phyloP scores from a whole-genome alignment of 2,888 invertebrate genomes.

The Heliconius aoede region DNA sequence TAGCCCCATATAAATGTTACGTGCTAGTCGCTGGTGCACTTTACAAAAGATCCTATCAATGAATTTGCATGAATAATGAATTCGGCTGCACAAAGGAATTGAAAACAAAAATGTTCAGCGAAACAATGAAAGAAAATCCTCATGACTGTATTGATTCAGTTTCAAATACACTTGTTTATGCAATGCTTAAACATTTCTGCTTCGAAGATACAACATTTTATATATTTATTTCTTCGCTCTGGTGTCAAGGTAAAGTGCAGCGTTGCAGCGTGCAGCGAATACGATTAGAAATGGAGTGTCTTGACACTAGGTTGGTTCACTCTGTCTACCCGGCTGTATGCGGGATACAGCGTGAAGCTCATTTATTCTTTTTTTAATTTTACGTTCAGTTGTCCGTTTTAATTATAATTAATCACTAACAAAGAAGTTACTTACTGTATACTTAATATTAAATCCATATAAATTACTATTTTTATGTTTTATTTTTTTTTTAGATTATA shows the following conservation, averaged over 20 bases:
- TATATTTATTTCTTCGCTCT: neutral
- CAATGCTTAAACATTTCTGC: neutral
- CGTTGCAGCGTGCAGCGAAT: no score
- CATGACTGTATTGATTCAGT: neutral
- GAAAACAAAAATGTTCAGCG: slow-evolving; percentile 2
- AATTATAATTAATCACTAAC: neutral
- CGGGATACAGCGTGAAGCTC: no score
- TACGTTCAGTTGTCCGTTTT: neutral
- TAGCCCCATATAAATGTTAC: neutral
- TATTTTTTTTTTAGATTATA: no score
- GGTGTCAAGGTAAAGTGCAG: no score
- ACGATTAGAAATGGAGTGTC: no score
- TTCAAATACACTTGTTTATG: neutral
- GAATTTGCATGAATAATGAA: slow-evolving; percentile 20
- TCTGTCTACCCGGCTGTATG: no score
- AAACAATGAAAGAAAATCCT: slow-evolving; percentile 15
- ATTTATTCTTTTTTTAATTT: neutral
- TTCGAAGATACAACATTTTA: neutral
- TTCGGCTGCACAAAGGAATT: slow-evolving; percentile 20
- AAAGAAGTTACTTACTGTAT: neutral
- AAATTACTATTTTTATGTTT: neutral
- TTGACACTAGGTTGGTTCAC: no score
- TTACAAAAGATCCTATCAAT: slow-evolving; percentile 6
- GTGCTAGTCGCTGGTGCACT: neutral
- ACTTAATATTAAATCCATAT: neutral